Evolutionary conservation across 2,888 invertebrate genomes (phyloP), one percentile per base, ranked within the genome.

Genomic region (Thymelicus sylvestris): DNA sequence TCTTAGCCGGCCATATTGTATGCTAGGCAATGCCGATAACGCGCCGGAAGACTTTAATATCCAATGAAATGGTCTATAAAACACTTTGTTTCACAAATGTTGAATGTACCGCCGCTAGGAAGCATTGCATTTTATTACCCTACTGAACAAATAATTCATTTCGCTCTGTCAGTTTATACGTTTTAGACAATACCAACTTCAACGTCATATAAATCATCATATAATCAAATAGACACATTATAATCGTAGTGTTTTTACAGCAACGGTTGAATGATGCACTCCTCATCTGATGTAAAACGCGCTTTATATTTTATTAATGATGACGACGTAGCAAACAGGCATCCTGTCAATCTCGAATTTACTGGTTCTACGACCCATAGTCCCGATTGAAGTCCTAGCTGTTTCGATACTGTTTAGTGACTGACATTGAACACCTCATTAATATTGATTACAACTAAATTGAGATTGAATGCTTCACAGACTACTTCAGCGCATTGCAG

Each of bases 1-100:
- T 87, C 84, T 86, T 69, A 50, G 78, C 77, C 77, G 75, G 76
- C 79, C 82, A 81, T 80, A 81, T 83, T 84, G 79, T 80, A 77
- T 81, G 82, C 77, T 77, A 74, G 74, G 76, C 77, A 55, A 60
- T 67, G 62, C 67, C 74, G 79, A 83, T 81, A 83, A 81, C 76
- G 74, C 65, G 65, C 65, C 72, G 65, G 68, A 61, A 69, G 69
- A 72, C 69, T 64, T 72, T 69, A 72, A 72, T 64, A 65, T 67
- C 67, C 72, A 72, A 72, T 72, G 67, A 67, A 59, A 67, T 67
- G 64, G 70, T 48, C 66, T 47, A 71, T 71, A 71, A 71, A 71
- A 61, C 71, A 71, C 61, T 71, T 71, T 71, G 65, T 66, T 71
- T 71, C 66, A 61, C 71, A 66, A 71, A 71, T 66, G 66, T 66